Evolutionary conservation across 2,888 invertebrate species (phyloP).

Genomic region (Dasysyrphus tricinctus): DNA sequence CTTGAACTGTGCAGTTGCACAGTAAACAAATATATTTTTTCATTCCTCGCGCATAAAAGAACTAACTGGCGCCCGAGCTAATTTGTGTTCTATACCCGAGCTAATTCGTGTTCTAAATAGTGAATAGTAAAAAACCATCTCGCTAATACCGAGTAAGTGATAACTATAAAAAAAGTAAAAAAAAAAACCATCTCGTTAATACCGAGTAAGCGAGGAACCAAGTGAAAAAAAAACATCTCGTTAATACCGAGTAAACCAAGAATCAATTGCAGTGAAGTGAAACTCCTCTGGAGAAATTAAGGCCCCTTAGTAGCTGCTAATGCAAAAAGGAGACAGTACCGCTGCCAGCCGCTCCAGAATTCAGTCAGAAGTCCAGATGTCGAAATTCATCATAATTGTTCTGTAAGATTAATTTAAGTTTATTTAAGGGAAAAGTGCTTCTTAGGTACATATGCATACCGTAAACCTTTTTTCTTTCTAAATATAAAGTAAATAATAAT

Average conservation of each 20-base stretch:
- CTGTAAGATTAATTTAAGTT: constrained; percentile 2
- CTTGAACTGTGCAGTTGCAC: not conserved
- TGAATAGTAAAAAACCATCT: not conserved
- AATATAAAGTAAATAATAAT: too few relatives aligned
- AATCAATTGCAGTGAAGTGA: not conserved
- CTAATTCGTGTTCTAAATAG: not conserved
- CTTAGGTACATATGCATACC: not conserved
- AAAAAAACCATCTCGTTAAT: not conserved
- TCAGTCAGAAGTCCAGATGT: not conserved
- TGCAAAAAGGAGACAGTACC: too few relatives aligned
- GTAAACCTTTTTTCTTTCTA: too few relatives aligned
- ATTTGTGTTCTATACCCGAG: not conserved
- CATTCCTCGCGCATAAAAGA: not conserved
- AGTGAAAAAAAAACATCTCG: not conserved
- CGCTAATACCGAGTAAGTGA: too few relatives aligned
- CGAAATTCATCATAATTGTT: constrained; percentile 3
- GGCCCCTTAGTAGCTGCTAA: not conserved
- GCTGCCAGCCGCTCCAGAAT: not conserved
- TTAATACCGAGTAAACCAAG: not conserved
- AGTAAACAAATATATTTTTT: not conserved
- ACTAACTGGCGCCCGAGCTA: not conserved
- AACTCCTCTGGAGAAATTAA: not conserved
- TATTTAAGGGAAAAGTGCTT: not conserved
- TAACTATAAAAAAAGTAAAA: too few relatives aligned
- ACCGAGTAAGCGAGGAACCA: not conserved